Conservation (phyloP, 2,888 invertebrate genomes). For the Agrypnus murinus region DNA sequence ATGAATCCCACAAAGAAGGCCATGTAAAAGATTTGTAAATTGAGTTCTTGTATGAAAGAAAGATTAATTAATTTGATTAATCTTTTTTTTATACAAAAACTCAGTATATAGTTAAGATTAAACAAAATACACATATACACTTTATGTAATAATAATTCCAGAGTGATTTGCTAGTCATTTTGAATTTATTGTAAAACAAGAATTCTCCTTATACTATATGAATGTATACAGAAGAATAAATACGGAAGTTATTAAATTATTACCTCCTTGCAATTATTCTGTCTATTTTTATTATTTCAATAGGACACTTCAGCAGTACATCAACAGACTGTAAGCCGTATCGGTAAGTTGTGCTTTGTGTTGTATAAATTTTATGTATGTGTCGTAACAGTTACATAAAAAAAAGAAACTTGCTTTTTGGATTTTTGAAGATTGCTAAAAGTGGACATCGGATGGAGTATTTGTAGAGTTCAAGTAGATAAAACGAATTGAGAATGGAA, state of each 20-base stretch:
- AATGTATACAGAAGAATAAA: slow-evolving; percentile 4
- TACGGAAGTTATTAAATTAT: slow-evolving; percentile 21
- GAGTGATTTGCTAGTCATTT: slow-evolving; percentile 12
- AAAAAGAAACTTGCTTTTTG: too few species aligned
- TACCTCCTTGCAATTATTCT: slow-evolving; percentile 5
- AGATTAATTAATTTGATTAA: background rate
- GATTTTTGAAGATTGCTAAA: too few species aligned
- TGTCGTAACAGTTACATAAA: too few species aligned
- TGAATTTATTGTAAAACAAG: background rate
- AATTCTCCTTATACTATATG: background rate
- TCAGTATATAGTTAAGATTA: background rate
- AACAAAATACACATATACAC: background rate
- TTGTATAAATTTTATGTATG: too few species aligned
- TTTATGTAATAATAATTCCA: slow-evolving; percentile 15
- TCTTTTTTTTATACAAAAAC: background rate
- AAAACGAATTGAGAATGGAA: too few species aligned
- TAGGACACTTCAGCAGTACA: slow-evolving; percentile 6
- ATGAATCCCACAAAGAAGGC: background rate
- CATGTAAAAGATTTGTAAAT: slow-evolving; percentile 1
- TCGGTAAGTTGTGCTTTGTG: too few species aligned
- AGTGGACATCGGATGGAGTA: too few species aligned
- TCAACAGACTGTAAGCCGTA: too few species aligned
- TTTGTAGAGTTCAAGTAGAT: too few species aligned
- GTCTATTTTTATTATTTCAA: slow-evolving; percentile 18
- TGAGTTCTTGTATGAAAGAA: slow-evolving; percentile 7